Base-by-base conservation (phyloP, 2,797 vertebrate genomes). In the Dicrostonyx torquatus region DNA sequence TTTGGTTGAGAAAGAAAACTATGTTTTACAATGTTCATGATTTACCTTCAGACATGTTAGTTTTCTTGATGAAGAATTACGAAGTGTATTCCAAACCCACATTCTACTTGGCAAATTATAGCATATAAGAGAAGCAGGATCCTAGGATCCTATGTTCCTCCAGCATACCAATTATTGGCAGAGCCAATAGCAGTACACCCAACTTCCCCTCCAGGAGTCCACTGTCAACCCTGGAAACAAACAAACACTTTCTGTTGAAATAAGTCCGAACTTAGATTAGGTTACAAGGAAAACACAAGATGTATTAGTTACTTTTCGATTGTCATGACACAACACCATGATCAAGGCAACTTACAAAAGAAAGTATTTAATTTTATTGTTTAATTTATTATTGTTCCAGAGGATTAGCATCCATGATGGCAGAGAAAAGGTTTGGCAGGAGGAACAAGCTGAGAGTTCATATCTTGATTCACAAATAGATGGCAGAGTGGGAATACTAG, bases 21-120 rank as follows among this genome's bases (percentile, higher is more conserved):
- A 24, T 76, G 37, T 76, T 92, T 93, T 90, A 85, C 48, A 92
- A 89, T 29, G n/a, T 88, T 15, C 60, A 87, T 95, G 70, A 96
- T 87, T 94, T 91, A 68, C 45, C 45, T 79, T 94, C 93, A 91
- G 50, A 95, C 48, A 76, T 9, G 43, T 53, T 94, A 50, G 85
- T 84, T 95, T 95, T 66, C 73, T 90, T 73, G 89, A 86, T 77
- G 72, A 94, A 64, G 37, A 85, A 80, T 93, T 78, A 86, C 14
- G 64, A 48, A 62, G 34, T 87, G 15, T n/a, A 83, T 26, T 87
- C 72, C 87, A 90, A 93, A 96, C 34, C 73, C 53, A 84, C 48
- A 79, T 31, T 87, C 48, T 79, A 93, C 90, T 50, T 77, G 45
- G 87, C 53, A 95, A 93, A 95, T 95, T 60, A 94, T 31, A 34